A percentile compares a stretch with the other conserved stretches of the same genome.
These are phyloP conservation scores for Alfaro cultratus DNA, from an alignment of 2,797 vertebrate genomes.

Conservation along the genomic window DNA sequence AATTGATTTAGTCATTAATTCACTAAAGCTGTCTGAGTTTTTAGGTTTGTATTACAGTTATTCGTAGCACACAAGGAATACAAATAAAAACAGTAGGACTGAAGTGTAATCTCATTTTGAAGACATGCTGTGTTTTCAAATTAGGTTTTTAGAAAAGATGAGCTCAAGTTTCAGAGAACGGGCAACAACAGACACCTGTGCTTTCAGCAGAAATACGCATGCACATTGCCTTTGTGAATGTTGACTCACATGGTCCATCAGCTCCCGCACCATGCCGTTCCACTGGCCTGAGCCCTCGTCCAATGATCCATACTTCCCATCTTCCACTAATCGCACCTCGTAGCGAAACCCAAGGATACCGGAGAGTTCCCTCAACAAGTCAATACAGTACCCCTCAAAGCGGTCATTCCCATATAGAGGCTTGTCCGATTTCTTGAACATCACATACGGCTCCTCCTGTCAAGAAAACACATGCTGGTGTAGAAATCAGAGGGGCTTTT, in stretches of 20 bases:
- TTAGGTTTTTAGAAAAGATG: slow-evolving; percentile 6
- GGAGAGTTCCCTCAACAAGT: slow-evolving; percentile 81
- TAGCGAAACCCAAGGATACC: slow-evolving; percentile 82
- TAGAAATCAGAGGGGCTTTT: slow-evolving; percentile 2
- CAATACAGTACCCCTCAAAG: slow-evolving; percentile 83
- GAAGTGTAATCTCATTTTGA: neutral
- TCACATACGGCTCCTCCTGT: slow-evolving; percentile 84
- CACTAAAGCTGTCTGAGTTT: neutral
- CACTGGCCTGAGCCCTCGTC: slow-evolving; percentile 88
- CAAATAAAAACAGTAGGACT: neutral
- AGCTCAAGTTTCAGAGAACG: slow-evolving; percentile 1
- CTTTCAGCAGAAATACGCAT: neutral
- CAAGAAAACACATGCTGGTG: slow-evolving; percentile 3
- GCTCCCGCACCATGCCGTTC: slow-evolving; percentile 98
- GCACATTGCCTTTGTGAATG: neutral
- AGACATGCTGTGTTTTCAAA: slow-evolving; percentile 4
- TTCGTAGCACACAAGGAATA: neutral
- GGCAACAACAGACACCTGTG: neutral
- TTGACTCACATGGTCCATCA: slow-evolving; percentile 95
- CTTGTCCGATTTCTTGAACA: slow-evolving; percentile 85
- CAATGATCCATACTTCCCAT: slow-evolving; percentile 78
- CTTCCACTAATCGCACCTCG: slow-evolving; percentile 81
- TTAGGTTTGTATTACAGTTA: neutral
- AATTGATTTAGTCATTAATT: neutral
- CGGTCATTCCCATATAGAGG: slow-evolving; percentile 83